phyloP scores from a whole-genome alignment of 2,888 invertebrate genomes.

The Boloria selene region DNA sequence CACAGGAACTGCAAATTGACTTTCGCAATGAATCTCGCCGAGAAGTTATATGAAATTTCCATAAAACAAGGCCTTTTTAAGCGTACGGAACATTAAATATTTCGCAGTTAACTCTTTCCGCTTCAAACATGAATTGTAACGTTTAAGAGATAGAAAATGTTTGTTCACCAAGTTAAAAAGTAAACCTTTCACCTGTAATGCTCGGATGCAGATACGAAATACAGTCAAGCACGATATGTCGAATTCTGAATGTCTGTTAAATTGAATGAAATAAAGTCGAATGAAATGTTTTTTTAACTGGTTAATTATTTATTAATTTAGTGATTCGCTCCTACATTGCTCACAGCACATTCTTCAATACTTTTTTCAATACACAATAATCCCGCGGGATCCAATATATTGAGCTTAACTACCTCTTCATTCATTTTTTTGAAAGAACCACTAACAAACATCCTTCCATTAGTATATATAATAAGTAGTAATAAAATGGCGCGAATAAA shows the following conservation, averaged over 20 bases:
- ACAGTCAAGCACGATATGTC: conserved; percentile 13
- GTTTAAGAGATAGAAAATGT: conserved; percentile 50
- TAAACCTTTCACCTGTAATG: conserved; percentile 32
- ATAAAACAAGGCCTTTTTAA: conserved; percentile 51
- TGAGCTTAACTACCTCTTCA: no score
- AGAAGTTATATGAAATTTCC: conserved; percentile 52
- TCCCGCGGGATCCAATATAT: no score
- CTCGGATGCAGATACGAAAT: conserved; percentile 18
- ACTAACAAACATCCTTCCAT: no score
- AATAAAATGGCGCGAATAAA: no score
- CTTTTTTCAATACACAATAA: no score
- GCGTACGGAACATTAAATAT: conserved; percentile 57
- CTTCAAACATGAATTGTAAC: conserved; percentile 45
- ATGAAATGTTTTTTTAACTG: no score
- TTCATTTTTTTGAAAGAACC: no score
- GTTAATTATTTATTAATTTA: no score
- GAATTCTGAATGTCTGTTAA: not conserved
- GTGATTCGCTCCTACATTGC: no score
- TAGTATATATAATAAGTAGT: no score
- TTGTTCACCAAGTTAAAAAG: conserved; percentile 41
- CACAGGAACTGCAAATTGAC: conserved; percentile 34
- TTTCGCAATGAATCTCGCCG: conserved; percentile 37
- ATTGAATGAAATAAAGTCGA: not conserved
- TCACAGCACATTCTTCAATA: no score
- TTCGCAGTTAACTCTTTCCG: conserved; percentile 39